Evolutionary conservation across 2,797 vertebrate genomes (phyloP).

Genomic region (Chelmon rostratus): DNA sequence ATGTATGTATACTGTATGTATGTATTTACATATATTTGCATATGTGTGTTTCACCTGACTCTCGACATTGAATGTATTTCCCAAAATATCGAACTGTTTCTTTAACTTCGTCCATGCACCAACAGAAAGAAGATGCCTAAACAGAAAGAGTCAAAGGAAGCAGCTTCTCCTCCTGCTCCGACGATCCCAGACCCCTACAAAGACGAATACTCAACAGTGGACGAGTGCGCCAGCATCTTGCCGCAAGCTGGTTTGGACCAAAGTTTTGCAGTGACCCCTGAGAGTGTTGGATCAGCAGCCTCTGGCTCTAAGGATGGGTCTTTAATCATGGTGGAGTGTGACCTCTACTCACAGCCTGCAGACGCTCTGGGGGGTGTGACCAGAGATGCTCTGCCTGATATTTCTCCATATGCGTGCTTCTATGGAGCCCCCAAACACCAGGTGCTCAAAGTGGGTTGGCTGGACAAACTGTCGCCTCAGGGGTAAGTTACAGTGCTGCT

Average conservation of each 20-base stretch:
- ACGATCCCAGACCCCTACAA: neutral
- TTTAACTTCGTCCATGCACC: neutral
- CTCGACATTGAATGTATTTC: too few relatives aligned
- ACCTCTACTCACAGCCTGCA: constrained; percentile 69
- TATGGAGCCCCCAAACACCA: constrained; percentile 86
- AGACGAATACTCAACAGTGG: constrained; percentile 80
- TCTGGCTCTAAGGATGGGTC: constrained; percentile 31
- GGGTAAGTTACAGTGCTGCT: constrained; percentile 83
- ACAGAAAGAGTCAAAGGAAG: constrained; percentile 29
- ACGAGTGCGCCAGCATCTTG: constrained; percentile 57
- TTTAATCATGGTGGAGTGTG: constrained; percentile 70
- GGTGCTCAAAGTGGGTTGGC: constrained; percentile 91
- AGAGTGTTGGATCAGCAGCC: constrained; percentile 17
- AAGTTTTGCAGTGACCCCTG: neutral
- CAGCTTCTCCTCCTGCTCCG: neutral
- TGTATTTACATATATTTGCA: too few relatives aligned
- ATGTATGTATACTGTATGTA: too few relatives aligned
- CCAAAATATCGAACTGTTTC: neutral
- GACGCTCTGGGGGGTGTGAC: constrained; percentile 42
- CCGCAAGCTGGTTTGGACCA: constrained; percentile 23
- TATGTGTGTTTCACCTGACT: too few relatives aligned
- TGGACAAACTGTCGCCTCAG: constrained; percentile 98
- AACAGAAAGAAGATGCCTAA: constrained; percentile 55
- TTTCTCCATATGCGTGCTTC: constrained; percentile 97
- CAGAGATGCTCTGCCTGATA: constrained; percentile 70